Base-by-base conservation (phyloP, 1,140 invertebrate genomes). In the Zaprionus lachaisei region DNA sequence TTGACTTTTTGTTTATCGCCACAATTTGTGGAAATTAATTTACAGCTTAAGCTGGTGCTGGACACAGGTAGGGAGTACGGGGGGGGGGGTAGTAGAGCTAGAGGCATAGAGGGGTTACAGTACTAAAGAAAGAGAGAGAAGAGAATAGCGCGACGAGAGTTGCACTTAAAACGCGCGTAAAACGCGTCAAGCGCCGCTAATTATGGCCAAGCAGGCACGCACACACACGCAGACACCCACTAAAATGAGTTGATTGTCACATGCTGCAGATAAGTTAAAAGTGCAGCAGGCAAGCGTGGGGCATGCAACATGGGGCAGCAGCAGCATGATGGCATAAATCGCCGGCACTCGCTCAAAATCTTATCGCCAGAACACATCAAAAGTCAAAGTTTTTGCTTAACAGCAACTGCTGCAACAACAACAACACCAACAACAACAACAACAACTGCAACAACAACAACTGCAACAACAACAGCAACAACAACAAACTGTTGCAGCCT, bases 11-110 rank as follows among this genome's bases (percentile, higher is more conserved):
- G 68, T 83, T 83, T 73, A 87, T 78, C 71, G 71, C 56, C 24
- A 68, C 71, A 79, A 83, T 89, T 87, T 81, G 84, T 87, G 84
- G 84, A 81, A 81, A 89, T 89, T 76, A 89, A 89, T 84, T 79
- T 73, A 79, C 79, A 75, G 56, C 79, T 72, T 15, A 28, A n/a
- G 41, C 20, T 11, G 3, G 7, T 14, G 38, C 14, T n/a, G 6
- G 44, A 3, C 4, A 2, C 9, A 5, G 2, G 5, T 4, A 2
- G 11, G 1, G 5, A 14, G 47, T 4, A 12, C 1, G 12, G 20
- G 20, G 4, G 0, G 4, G 11, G 4, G 20, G 1, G 17, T 4
- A 20, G 12, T 12, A 17, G 1, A 11, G 20, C 1, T 22, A 37
- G 15, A 22, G 26, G 58, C 34, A 38, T 54, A 4, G 9, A 11